Evolutionary conservation across 2,888 invertebrate species (phyloP), one percentile per base, ranked within the genome.

Genomic region (Agonopterix heracliana): DNA sequence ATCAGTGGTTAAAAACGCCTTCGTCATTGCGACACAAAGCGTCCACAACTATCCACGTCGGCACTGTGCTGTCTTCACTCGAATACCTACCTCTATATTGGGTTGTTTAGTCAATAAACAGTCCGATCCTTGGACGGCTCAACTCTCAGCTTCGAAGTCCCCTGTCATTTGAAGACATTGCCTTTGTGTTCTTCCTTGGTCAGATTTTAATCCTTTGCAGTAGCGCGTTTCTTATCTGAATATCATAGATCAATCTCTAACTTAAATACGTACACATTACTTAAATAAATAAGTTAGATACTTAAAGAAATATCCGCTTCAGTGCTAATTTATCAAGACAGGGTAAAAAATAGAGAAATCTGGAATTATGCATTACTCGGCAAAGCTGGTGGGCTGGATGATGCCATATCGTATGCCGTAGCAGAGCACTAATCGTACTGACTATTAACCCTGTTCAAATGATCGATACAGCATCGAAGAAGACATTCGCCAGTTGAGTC

Each of bases 21-120:
- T 26, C 62, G 81, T 82, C 82, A 82, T 71, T 60, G 54, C 56
- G 50, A 54, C 64, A 81, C 78, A 80, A 81, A 74, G 71, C 57
- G 53, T 54, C 55, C 59, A 56, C 57, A 12, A 36, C 45, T 42
- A 36, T 43, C 47, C 45, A 45, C 49, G 45, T 26, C 36, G 26
- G 26, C 26, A 26, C 26, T 26, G 26, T 26, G 14, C 40, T 34
- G 47, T n/a, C 13, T 44, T 59, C 64, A 63, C 38, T 12, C 41
- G 41, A 9, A 12, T 12, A n/a, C 3, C 11, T 12, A n/a, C 11
- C 41, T 52, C 56, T 54, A 59, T 56, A 61, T 56, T 56, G 60
- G 53, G 62, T 67, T 82, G 81, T 85, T 85, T 83, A 74, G 77
- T 81, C 64, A 78, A 79, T 70, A 83, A 82, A 83, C 78, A 81